Percentiles rank a stretch among this genome's conserved stretches.
phyloP scores from a whole-genome alignment of 1,140 invertebrate genomes.

The Bradysia coprophila region DNA sequence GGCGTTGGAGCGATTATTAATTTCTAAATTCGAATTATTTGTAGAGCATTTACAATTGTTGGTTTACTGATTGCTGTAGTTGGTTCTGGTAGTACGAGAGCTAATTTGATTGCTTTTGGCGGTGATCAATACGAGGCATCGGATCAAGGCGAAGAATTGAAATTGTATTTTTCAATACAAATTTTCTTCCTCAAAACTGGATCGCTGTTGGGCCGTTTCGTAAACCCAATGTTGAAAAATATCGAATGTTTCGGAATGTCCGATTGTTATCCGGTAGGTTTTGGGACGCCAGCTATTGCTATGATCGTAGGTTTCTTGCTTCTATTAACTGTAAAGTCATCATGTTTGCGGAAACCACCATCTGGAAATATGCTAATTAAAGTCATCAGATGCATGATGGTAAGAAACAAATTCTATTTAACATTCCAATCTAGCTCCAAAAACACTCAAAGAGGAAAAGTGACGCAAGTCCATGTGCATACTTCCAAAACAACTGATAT shows the following conservation, averaged over 20 bases:
- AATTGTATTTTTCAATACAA: conserved; percentile 60
- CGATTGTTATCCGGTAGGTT: conserved; percentile 58
- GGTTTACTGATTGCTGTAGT: conserved; percentile 38
- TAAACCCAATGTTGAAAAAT: conserved; percentile 40
- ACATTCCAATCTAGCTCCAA: too few species aligned
- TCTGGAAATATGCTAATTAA: conserved; percentile 57
- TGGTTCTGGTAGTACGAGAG: conserved; percentile 67
- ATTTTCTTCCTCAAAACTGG: conserved; percentile 57
- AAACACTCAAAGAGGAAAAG: too few species aligned
- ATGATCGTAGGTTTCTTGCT: conserved; percentile 51
- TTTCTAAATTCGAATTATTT: too few species aligned
- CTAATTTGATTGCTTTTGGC: conserved; percentile 67
- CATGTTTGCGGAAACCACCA: conserved; percentile 27
- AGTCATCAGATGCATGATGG: conserved; percentile 45
- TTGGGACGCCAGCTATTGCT: conserved; percentile 56
- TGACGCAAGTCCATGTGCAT: too few species aligned
- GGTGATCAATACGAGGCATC: conserved; percentile 57
- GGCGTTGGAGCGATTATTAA: too few species aligned
- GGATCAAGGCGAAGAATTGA: conserved; percentile 35
- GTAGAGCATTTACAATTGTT: not conserved
- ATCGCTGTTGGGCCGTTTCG: conserved; percentile 59
- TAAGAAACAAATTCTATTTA: too few species aligned
- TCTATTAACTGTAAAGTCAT: conserved; percentile 41
- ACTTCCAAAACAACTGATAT: too few species aligned
- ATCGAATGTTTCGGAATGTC: conserved; percentile 46